Base-by-base conservation (phyloP, 2,797 vertebrate genomes). In the Bucorvus abyssinicus region DNA sequence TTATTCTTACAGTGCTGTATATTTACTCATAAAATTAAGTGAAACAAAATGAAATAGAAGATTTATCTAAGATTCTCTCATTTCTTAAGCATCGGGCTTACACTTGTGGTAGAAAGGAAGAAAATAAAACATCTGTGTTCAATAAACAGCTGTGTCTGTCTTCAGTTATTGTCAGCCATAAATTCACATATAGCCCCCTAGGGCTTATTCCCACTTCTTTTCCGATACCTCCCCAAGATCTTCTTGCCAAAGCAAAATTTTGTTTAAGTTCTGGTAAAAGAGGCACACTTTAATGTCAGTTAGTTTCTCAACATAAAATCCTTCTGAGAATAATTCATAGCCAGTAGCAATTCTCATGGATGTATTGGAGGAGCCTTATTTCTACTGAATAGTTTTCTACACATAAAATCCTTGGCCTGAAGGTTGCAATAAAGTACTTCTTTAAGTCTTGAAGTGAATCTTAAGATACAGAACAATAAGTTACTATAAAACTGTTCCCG, bases 71-170 rank as follows among this genome's bases (percentile, higher is more conserved):
- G 34, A 88, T 60, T 60, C 14, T 4, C n/a, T 79, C 49, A 70
- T 67, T 94, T 89, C 77, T 86, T 73, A 87, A 84, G 47, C 64
- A 90, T 88, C 55, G 59, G 15, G 84, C 49, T 90, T 91, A 93
- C 42, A 50, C 59, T 89, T 69, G 64, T 49, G 65, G 71, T 67
- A 88, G 55, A 91, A 95, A 86, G 65, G 17, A 95, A 24, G 78
- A 96, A 96, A 96, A 93, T 57, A 92, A 71, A 90, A 95, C 96
- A 97, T 96, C 95, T 96, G 94, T 90, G 89, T 94, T 97, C 95
- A 95, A 94, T 89, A 85, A 95, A 91, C 74, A 88, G 55, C 67
- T 86, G 40, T 83, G 84, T 90, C 94, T 96, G 94, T 92, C 94
- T 95, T 67, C 93, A 94, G 92, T 95, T 96, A 97, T 10, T 93